A percentile compares a stretch with the other conserved stretches of the same genome.
phyloP scores from a whole-genome alignment of 1,140 invertebrate genomes.

The Heliconius nattereri region DNA sequence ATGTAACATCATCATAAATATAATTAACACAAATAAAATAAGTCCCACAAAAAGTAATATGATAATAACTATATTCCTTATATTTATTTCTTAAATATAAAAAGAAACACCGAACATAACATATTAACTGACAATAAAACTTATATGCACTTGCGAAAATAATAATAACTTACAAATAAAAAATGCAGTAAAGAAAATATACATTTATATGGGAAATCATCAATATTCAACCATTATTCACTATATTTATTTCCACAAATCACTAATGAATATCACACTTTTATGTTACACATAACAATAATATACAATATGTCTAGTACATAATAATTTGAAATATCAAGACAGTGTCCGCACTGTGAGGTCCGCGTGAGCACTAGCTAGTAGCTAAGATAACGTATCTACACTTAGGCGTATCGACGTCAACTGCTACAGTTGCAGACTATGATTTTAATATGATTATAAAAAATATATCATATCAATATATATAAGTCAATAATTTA shows the following conservation, averaged over 20 bases:
- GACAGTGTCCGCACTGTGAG: constrained; percentile 3
- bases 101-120: too few relatives aligned
- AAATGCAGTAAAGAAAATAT: neutral
- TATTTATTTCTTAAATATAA: too few relatives aligned
- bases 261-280: neutral
- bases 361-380: neutral
- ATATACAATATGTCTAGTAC: neutral
- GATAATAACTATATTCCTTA: too few relatives aligned
- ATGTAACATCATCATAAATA: too few relatives aligned
- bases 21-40: too few relatives aligned
- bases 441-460: neutral
- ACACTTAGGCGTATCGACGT: neutral
- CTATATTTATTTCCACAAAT: neutral
- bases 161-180: neutral
- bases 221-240: neutral
- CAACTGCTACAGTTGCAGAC: neutral
- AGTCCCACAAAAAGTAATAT: too few relatives aligned
- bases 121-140: too few relatives aligned
- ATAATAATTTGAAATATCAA: neutral
- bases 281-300: neutral
- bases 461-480: neutral
- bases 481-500: neutral
- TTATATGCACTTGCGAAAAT: neutral
- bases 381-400: constrained; percentile 8
- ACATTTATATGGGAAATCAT: neutral